phyloP scores from a whole-genome alignment of 2,113 vertebrate genomes.

The Rhegmatorhina hoffmannsi region DNA sequence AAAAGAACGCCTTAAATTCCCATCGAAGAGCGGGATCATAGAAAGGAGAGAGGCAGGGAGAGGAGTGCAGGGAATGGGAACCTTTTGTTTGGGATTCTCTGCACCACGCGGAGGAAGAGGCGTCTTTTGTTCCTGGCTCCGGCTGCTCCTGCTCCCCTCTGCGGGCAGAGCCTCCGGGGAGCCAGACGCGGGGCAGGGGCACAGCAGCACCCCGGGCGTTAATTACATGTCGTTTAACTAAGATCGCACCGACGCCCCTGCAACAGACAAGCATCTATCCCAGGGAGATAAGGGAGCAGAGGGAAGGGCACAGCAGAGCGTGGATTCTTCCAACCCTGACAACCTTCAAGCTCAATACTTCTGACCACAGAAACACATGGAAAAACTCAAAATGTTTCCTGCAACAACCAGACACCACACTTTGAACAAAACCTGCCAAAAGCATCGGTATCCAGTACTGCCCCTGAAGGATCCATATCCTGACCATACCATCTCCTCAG shows the following conservation, averaged over 20 bases:
- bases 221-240: rapidly evolving
- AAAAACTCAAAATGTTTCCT: not conserved
- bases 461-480: too few relatives aligned
- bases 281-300: not conserved
- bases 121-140: not conserved
- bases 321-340: rapidly evolving
- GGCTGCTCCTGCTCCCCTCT: not conserved
- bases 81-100: not conserved
- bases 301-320: not conserved
- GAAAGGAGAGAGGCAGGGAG: not conserved
- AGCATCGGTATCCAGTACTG: rapidly evolving
- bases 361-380: not conserved
- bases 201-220: not conserved
- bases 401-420: rapidly evolving
- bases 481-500: not conserved
- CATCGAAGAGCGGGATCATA: not conserved
- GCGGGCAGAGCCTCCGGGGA: not conserved
- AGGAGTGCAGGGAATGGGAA: not conserved
- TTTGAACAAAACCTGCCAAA: rapidly evolving
- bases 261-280: rapidly evolving
- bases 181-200: too few relatives aligned
- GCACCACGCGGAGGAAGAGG: not conserved
- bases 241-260: rapidly evolving
- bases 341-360: rapidly evolving
- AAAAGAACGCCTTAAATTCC: not conserved